Conservation (phyloP, 2,797 vertebrate species). For the Saxicola maurus region DNA sequence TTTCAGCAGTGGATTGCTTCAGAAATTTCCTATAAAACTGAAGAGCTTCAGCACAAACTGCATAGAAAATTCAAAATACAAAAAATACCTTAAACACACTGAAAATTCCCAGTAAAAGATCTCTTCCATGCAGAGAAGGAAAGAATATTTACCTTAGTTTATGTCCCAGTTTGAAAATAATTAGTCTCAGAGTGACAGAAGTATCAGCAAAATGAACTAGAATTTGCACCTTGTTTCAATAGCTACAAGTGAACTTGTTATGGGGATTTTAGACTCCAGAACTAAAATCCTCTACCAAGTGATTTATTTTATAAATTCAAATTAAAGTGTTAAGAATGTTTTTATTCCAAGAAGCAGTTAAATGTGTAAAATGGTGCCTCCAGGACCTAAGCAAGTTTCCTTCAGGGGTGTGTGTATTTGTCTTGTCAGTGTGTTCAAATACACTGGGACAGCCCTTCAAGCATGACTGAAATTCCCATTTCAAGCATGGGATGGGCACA, state of each 20-base stretch:
- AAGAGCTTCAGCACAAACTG: neutral
- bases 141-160: neutral
- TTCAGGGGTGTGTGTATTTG: neutral
- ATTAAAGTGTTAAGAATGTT: neutral
- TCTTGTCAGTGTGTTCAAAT: neutral
- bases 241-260: neutral
- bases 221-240: neutral
- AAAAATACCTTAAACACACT: neutral
- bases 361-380: neutral
- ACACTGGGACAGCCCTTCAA: neutral
- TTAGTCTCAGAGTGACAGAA: neutral
- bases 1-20: neutral
- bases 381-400: neutral
- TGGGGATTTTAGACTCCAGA: neutral
- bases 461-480: neutral
- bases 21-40: neutral
- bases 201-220: neutral
- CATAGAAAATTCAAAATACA: neutral
- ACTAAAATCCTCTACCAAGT: neutral
- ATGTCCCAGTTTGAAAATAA: neutral
- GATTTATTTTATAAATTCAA: neutral
- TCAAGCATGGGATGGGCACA: neutral
- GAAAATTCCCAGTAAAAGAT: neutral
- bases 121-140: neutral
- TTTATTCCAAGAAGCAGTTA: neutral